Evolutionary conservation across 2,113 vertebrate species (phyloP).

Genomic region (Poeciliopsis occidentalis): DNA sequence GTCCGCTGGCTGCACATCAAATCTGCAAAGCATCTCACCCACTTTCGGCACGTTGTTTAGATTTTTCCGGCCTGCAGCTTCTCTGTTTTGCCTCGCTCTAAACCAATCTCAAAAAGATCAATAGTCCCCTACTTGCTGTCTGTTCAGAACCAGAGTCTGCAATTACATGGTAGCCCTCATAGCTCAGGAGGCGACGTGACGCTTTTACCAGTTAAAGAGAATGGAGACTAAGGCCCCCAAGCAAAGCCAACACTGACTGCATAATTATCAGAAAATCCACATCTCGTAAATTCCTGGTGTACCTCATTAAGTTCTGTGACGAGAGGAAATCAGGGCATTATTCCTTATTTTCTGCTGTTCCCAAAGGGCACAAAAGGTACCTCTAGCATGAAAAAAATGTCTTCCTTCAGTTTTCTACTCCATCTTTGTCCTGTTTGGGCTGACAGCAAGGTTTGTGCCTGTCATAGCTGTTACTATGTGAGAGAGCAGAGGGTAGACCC

Average conservation of each 20-base stretch:
- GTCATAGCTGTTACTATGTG: too few relatives aligned
- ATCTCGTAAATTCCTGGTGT: background rate
- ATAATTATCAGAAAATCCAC: background rate
- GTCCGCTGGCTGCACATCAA: background rate
- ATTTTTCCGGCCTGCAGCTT: background rate
- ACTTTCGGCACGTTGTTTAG: constrained; percentile 5
- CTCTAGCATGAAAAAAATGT: too few relatives aligned
- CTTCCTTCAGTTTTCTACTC: too few relatives aligned
- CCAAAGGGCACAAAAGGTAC: background rate
- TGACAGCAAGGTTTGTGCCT: too few relatives aligned
- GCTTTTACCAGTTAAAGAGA: background rate
- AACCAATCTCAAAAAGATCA: background rate
- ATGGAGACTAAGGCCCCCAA: background rate
- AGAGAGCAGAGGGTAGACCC: too few relatives aligned
- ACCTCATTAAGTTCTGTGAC: background rate
- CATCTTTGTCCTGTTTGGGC: too few relatives aligned
- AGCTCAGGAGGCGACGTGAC: background rate
- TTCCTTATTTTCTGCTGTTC: background rate
- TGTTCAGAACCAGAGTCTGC: background rate
- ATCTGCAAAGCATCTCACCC: background rate
- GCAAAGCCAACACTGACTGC: constrained; percentile 1
- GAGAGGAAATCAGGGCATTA: background rate
- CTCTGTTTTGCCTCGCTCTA: background rate
- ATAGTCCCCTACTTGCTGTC: background rate
- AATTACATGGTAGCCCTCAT: background rate